Evolutionary conservation across 2,888 invertebrate genomes (phyloP).

Genomic region (Pachliopta kotzebuea): DNA sequence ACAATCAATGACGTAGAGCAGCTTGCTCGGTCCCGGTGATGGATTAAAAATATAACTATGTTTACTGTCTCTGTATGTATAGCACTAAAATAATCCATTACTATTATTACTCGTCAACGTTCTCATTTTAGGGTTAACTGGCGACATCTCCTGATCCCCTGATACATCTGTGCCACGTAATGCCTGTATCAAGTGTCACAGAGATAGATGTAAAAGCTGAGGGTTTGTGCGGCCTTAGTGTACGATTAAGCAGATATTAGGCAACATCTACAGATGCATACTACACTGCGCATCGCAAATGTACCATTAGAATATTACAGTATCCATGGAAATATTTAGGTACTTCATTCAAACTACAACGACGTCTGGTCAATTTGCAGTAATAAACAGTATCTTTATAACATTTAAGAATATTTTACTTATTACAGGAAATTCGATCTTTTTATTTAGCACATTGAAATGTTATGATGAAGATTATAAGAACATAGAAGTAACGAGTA

Average conservation of each 20-base stretch:
- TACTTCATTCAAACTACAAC: too few species aligned
- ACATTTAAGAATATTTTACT: too few species aligned
- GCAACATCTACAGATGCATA: slow-evolving; percentile 35
- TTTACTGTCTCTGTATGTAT: slow-evolving; percentile 33
- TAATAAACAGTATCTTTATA: too few species aligned
- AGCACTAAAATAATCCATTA: slow-evolving; percentile 58
- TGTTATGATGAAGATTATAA: too few species aligned
- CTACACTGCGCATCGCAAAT: slow-evolving; percentile 20
- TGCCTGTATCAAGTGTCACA: slow-evolving; percentile 69
- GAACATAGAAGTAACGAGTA: too few species aligned
- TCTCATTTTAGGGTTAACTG: slow-evolving; percentile 66
- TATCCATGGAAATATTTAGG: background rate
- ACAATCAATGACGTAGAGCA: background rate
- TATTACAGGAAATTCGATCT: too few species aligned
- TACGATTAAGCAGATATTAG: slow-evolving; percentile 50
- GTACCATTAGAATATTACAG: slow-evolving; percentile 1
- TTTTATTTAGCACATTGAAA: too few species aligned
- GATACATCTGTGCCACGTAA: slow-evolving; percentile 51
- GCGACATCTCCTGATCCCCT: slow-evolving; percentile 58
- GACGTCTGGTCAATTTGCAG: too few species aligned
- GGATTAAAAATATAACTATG: slow-evolving; percentile 32
- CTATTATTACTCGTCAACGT: slow-evolving; percentile 64
- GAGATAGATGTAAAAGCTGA: slow-evolving; percentile 55
- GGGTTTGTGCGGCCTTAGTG: slow-evolving; percentile 40
- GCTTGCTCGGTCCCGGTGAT: background rate